Conservation (phyloP, 2,797 vertebrate genomes). For the Brachyalestes nurse region DNA sequence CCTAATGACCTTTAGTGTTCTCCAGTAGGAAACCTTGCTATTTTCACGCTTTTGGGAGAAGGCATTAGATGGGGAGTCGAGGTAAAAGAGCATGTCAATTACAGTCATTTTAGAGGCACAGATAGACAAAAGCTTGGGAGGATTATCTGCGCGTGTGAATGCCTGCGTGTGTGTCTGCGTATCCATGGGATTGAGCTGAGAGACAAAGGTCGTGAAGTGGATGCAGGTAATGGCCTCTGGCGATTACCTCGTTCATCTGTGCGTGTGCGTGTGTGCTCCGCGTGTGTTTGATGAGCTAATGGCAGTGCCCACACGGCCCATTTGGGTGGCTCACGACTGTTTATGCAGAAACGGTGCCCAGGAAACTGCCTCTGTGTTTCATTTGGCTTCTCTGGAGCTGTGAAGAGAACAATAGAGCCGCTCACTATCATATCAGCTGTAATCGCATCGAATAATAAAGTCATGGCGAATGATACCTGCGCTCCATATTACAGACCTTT, state of each 20-base stretch:
- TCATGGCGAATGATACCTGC: no score
- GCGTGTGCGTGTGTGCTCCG: conserved; percentile 36
- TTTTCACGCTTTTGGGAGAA: conserved; percentile 44
- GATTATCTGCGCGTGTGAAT: conserved; percentile 19
- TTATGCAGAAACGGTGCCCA: conserved; percentile 48
- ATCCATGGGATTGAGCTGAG: conserved; percentile 38
- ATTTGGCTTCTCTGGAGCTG: conserved; percentile 8
- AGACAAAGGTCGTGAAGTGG: conserved; percentile 61
- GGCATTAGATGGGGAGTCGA: conserved; percentile 36
- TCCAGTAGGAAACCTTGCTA: conserved; percentile 27
- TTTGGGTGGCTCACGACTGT: conserved; percentile 61
- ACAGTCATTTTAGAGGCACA: conserved; percentile 59
- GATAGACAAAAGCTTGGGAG: conserved; percentile 56
- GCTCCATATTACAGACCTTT: not conserved
- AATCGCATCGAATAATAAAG: not conserved
- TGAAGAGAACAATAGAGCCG: conserved; percentile 21
- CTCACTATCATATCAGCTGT: not conserved
- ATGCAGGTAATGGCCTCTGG: conserved; percentile 65
- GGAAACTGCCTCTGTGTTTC: conserved; percentile 28
- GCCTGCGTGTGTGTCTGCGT: conserved; percentile 18
- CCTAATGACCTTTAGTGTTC: not conserved
- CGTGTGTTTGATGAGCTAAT: conserved; percentile 64
- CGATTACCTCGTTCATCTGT: conserved; percentile 66
- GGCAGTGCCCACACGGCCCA: conserved; percentile 60
- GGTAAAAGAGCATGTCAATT: conserved; percentile 49